Evolutionary conservation across 2,113 vertebrate species (phyloP), one percentile per base, ranked within the genome.

Genomic region (Cynopterus brachyotis): DNA sequence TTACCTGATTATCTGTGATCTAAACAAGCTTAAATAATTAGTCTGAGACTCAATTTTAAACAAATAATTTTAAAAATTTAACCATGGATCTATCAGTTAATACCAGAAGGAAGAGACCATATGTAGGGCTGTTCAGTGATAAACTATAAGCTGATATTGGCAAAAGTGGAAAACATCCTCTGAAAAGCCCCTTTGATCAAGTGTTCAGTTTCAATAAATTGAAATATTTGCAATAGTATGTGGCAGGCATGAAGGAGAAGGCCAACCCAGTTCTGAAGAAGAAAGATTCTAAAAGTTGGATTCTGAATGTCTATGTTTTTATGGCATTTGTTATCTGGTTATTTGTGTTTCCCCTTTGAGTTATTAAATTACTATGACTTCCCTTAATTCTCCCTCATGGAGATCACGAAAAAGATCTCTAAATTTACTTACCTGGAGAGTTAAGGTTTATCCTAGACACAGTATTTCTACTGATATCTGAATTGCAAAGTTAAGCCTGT

Each of bases 51-150:
- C 22, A 57, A 42, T 22, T 76, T 73, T 59, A 97, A 53, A 37
- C 4, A 83, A 6, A 24, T 72, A 83, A 60, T 90, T 96, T 88
- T 7, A 84, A 90, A 91, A 76, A n/a, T 91, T 75, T 91, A 84
- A n/a, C 2, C 26, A 28, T 53, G 15, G 5, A 35, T 42, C 15
- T 57, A 57, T 1, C 22, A 79, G 11, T 24, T 91, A 76, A 80
- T 45, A 45, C 9, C 30, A 75, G 70, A 66, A 89, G 9, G 20
- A 59, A 69, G n/a, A 76, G 62, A 79, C 55, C 4, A 26, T 9
- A 0, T 60, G 30, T 85, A 6, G 30, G 6, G 35, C 76, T 32
- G 20, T 64, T 84, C 32, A 86, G 60, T 70, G 72, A 50, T 59
- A 5, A 92, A 66, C n/a, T 90, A 9, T 19, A 85, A 78, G 17